Base-by-base conservation (phyloP, 2,888 invertebrate species). In the Copidosoma aretas region DNA sequence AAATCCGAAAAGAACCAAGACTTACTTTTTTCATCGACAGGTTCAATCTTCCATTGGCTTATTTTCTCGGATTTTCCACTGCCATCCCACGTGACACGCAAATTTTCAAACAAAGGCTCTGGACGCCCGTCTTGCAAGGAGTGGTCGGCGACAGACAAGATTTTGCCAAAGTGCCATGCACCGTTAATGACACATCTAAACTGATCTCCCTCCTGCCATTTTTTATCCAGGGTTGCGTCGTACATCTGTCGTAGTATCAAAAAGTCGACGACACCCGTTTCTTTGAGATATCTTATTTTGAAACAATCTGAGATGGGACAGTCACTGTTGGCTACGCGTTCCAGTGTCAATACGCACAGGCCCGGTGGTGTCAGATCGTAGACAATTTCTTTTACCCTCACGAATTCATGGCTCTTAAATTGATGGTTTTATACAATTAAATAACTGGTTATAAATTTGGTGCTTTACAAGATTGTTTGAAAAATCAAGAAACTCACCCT, bases 1-100 rank as follows among this genome's bases (percentile, higher is more conserved):
- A 41, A 10, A 41, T 41, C 14, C 14, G 8, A 41, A 10, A 10
- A 41, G 10, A 41, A 41, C 8, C 12, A 12, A 15, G 3, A 80
- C 86, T 81, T 84, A 85, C 91, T 87, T 70, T 87, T 86, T 75
- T 90, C 89, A 79, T 93, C 93, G 21, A 94, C 86, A 0, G 93
- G 93, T 84, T 98, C 97, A 86, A 98, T 89, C 85, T 98, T 98
- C 95, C 91, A 98, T 0, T 98, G 97, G 81, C 95, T 96, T 87
- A 98, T 90, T 56, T 91, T 87, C 84, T 98, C 94, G 77, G 88
- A 87, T 81, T 97, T 97, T 0, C 93, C 94, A 81, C 94, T 97
- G 84, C 96, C 96, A 10, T 22, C 0, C 98, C 98, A 98, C 67
- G 90, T 87, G 58, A 92, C 91, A 3, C 88, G 86, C 74, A 90